Base-by-base conservation (phyloP, 2,113 vertebrate genomes). In the Rhagologus leucostigma region DNA sequence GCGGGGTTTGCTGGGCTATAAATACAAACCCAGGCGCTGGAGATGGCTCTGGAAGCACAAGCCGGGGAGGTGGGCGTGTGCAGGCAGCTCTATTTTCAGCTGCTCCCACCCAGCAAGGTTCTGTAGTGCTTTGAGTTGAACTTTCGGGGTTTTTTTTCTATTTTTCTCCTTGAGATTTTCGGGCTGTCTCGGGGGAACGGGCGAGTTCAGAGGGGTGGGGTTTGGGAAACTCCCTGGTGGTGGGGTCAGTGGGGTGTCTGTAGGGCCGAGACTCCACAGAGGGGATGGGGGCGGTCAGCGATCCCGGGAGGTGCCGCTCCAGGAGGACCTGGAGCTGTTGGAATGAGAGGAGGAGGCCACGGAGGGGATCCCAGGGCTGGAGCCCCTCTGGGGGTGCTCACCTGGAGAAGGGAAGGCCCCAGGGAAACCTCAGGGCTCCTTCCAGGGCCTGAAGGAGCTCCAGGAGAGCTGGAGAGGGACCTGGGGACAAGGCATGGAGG, bases 51-150 rank as follows among this genome's bases (percentile, higher is more conserved):
- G 55, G 19, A 49, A 68, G 75, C 79, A 63, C 4, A 13, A 90
- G 65, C 85, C 39, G 6, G 29, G 78, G 30, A 32, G 33, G 76
- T 46, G 80, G 26, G 13, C 2, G 49, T 70, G 64, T 71, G 65
- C 65, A 52, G 56, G 73, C 77, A 84, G 24, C 88, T 87, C 91
- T 88, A 79, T 90, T 95, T 87, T 90, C 62, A 52, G 88, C 65
- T 52, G 70, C 75, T 33, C 30, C 70, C 29, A 24, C 65, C 63
- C 29, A 16, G 50, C 32, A 63, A 71, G 49, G 44, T 22, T 57
- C 49, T 37, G 29, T 41, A 22, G 82, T 11, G 33, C 64, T 81
- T 87, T 3, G 6, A 11, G 52, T 11, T 87, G 74, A 91, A 78
- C 70, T 92, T 84, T 75, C 5, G 3, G 33, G 41, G 44, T 19